Evolutionary conservation across 2,888 invertebrate genomes (phyloP).

Genomic region (Leptura quadrifasciata): DNA sequence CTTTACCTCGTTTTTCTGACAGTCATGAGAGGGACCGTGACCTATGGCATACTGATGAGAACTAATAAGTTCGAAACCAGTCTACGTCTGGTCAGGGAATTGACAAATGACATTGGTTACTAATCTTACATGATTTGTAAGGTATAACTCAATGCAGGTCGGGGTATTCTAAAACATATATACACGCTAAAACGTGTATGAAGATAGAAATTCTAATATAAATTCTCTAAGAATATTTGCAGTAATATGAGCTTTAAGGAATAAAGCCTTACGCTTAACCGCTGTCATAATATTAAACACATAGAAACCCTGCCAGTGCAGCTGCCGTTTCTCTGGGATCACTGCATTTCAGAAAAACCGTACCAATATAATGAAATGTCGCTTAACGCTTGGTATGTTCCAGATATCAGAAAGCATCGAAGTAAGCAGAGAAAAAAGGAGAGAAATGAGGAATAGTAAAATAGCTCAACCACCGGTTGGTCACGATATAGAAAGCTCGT

Average conservation of each 20-base stretch:
- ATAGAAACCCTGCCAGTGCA: neutral
- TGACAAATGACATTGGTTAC: no score
- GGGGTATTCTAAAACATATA: no score
- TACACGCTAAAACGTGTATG: no score
- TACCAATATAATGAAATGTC: slow-evolving; percentile 27
- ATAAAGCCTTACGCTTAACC: neutral
- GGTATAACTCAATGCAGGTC: no score
- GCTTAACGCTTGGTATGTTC: slow-evolving; percentile 16
- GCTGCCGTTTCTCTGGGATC: neutral
- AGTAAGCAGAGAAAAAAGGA: slow-evolving; percentile 18
- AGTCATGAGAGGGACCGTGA: no score
- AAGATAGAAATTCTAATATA: no score
- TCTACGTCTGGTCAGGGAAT: no score
- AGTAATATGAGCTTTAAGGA: neutral
- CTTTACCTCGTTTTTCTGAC: no score
- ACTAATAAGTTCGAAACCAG: no score
- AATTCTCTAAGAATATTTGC: neutral
- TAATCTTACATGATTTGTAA: no score
- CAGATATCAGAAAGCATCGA: slow-evolving; percentile 19
- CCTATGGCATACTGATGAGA: no score
- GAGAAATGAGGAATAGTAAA: slow-evolving; percentile 63
- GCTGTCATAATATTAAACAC: neutral
- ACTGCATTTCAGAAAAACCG: slow-evolving; percentile 22
- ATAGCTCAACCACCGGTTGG: slow-evolving; percentile 68
- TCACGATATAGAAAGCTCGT: slow-evolving; percentile 69